Evolutionary conservation across 2,888 invertebrate species (phyloP), one percentile per base, ranked within the genome.

Genomic region (Volucella zonaria): DNA sequence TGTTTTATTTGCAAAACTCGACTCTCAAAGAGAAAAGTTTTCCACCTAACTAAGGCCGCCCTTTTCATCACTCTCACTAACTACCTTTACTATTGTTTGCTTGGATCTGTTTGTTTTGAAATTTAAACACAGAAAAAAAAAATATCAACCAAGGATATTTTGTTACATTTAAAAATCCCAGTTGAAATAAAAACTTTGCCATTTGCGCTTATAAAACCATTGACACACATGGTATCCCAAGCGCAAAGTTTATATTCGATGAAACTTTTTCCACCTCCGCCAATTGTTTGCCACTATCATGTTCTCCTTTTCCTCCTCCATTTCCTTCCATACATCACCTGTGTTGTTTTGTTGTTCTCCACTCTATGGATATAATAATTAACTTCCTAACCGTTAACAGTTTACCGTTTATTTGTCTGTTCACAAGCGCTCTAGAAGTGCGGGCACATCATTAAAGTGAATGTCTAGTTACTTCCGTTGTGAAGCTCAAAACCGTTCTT

Each of bases 381-480:
- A 54, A 52, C 64, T 71, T 64, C 64, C 64, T 76, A 81, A 71
- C 64, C 51, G 58, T 76, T 47, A 42, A 68, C 68, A 31, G 45
- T 68, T 62, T 49, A 77, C 77, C 61, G 62, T 77, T 56, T 62
- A 58, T 47, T 40, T 66, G 31, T 81, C 59, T 62, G 42, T 79
- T 66, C 59, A 59, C 73, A 76, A 71, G 54, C 31, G 31, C 49
- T 67, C 11, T 54, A 51, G 68, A 62, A 74, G 67, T 67, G 47
- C 68, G 42, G 40, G 40, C 43, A 11, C 56, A 61, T 51, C 43
- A 73, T 78, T 64, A 74, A 68, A 66, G 64, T 64, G 82, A 82
- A 82, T 64, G 62, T 66, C 62, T 78, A 23, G 62, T 52, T 18
- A 78, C 82, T 82, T 75, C 74, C 59, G 78, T 75, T 83, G 70